Percentiles rank a stretch among this genome's conserved stretches.
phyloP scores from a whole-genome alignment of 2,888 invertebrate species.

The Zeuzera pyrina region DNA sequence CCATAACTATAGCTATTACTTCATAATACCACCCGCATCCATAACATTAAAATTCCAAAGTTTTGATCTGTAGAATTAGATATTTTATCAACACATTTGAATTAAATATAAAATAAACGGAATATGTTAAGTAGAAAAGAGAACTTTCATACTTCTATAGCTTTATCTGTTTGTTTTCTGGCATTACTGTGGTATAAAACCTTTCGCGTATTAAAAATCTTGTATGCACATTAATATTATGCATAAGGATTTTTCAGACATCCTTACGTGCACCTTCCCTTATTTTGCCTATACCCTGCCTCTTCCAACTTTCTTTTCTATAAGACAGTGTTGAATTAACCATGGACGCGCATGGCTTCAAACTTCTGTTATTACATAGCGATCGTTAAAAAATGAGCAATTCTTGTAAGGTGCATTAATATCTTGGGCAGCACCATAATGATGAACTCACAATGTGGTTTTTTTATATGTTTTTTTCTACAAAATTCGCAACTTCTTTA shows the following conservation, averaged over 20 bases:
- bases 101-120: slow-evolving; percentile 18
- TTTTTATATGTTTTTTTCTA: slow-evolving; percentile 11
- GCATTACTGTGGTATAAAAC: slow-evolving; percentile 59
- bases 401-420: slow-evolving; percentile 42
- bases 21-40: slow-evolving; percentile 12
- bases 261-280: slow-evolving; percentile 59
- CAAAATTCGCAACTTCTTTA: slow-evolving; percentile 45
- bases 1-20: slow-evolving; percentile 11
- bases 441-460: slow-evolving; percentile 60
- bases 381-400: no score
- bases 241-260: slow-evolving; percentile 27
- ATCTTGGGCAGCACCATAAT: slow-evolving; percentile 69
- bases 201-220: slow-evolving; percentile 34
- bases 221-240: slow-evolving; percentile 36
- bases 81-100: slow-evolving; percentile 31
- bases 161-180: slow-evolving; percentile 74
- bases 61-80: slow-evolving; percentile 31
- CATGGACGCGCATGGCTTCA: slow-evolving; percentile 61
- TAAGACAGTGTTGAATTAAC: slow-evolving; percentile 48
- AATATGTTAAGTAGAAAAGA: slow-evolving; percentile 25
- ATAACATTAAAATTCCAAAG: slow-evolving; percentile 13
- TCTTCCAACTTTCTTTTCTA: slow-evolving; percentile 37
- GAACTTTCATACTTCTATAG: slow-evolving; percentile 42
- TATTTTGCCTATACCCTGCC: slow-evolving; percentile 58
- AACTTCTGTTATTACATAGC: no score